Percentiles rank a stretch among this genome's conserved stretches.
phyloP scores from a whole-genome alignment of 2,113 vertebrate species.

The Hippoglossus stenolepis region DNA sequence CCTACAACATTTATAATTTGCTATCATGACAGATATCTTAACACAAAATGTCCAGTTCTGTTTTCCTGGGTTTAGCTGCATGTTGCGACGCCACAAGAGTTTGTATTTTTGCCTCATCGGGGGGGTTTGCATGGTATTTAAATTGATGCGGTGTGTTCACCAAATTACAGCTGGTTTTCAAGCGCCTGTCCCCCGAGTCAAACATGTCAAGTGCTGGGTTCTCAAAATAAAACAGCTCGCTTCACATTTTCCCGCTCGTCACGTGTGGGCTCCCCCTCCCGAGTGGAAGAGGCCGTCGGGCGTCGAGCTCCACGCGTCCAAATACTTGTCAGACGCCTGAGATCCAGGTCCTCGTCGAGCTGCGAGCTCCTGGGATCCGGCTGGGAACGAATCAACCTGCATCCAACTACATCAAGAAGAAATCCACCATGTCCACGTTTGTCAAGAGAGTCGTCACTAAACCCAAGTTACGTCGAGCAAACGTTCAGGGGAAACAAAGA shows the following conservation, averaged over 20 bases:
- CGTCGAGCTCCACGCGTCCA: too few species aligned
- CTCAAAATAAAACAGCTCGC: slow-evolving; percentile 53
- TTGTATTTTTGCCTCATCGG: slow-evolving; percentile 62
- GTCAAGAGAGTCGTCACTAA: too few species aligned
- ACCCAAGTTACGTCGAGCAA: too few species aligned
- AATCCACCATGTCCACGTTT: too few species aligned
- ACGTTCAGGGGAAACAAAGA: too few species aligned
- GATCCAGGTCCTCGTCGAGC: slow-evolving; percentile 2
- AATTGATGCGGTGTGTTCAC: slow-evolving; percentile 55
- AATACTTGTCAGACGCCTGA: too few species aligned
- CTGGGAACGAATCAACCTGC: not conserved
- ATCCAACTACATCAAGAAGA: too few species aligned
- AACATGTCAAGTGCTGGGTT: slow-evolving; percentile 39
- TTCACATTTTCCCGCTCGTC: not conserved
- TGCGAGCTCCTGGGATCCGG: slow-evolving; percentile 2
- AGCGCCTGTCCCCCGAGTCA: slow-evolving; percentile 33
- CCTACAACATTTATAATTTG: too few species aligned
- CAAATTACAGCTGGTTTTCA: slow-evolving; percentile 66
- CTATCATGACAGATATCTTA: too few species aligned
- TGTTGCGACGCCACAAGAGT: slow-evolving; percentile 36
- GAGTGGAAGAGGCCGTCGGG: not conserved
- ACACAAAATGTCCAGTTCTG: slow-evolving; percentile 8
- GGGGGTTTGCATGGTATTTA: slow-evolving; percentile 56
- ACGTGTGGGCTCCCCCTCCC: not conserved
- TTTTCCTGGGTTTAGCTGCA: slow-evolving; percentile 48